Conservation (phyloP, 2,888 invertebrate species). For the Thecophora atra region DNA sequence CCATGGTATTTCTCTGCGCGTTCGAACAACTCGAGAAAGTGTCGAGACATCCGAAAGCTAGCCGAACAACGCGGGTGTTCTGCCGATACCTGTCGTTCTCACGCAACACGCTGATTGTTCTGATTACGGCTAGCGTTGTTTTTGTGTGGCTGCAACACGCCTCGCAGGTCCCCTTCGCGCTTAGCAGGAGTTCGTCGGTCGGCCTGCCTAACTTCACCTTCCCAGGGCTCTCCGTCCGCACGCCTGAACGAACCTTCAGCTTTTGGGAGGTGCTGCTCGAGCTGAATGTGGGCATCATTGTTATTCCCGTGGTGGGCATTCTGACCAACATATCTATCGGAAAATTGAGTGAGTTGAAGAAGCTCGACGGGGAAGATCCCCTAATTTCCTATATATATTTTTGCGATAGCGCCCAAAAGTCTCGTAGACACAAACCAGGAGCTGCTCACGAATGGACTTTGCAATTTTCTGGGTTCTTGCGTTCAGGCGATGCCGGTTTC, state of each 20-base stretch:
- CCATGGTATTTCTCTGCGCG: conserved; percentile 73
- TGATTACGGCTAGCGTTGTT: conserved; percentile 72
- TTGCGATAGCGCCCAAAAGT: conserved; percentile 71
- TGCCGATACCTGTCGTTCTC: conserved; percentile 79
- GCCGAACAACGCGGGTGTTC: conserved; percentile 66
- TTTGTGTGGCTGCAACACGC: conserved; percentile 67
- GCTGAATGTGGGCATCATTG: conserved; percentile 80
- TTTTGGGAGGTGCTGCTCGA: conserved; percentile 75
- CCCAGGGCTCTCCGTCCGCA: conserved; percentile 72
- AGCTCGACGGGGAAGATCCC: background rate
- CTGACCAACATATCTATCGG: conserved; percentile 94
- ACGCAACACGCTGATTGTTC: conserved; percentile 81
- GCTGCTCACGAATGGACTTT: conserved; percentile 83
- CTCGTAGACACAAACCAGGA: conserved; percentile 89
- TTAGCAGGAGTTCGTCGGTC: conserved; percentile 68
- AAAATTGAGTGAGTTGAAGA: conserved; percentile 80
- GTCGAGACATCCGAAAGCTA: conserved; percentile 55
- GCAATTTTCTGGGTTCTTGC: conserved; percentile 84
- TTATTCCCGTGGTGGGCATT: conserved; percentile 86
- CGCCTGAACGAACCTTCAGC: conserved; percentile 69
- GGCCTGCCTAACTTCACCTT: conserved; percentile 75
- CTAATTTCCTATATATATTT: conserved; percentile 21
- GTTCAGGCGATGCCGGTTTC: conserved; percentile 88
- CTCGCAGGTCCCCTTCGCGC: conserved; percentile 71
- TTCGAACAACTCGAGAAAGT: conserved; percentile 76